Conservation (phyloP, 2,888 invertebrate species). For the Catocala fraxini region DNA sequence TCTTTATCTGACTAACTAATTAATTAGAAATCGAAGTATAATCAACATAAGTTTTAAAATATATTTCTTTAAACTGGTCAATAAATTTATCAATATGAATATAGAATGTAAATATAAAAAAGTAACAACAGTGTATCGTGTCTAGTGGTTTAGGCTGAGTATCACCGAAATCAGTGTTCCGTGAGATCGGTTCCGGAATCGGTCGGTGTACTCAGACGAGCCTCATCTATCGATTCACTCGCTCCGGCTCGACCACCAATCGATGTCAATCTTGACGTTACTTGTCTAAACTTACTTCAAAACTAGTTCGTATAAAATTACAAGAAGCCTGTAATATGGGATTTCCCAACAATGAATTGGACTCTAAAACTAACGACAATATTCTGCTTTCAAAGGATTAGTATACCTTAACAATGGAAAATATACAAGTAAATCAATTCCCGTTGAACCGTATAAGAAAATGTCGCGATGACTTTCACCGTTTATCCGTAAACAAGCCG, state of each 20-base stretch:
- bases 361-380: too few species aligned
- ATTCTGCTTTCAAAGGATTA: not conserved
- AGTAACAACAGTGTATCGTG: slow-evolving; percentile 23
- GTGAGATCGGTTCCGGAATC: slow-evolving; percentile 62
- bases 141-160: slow-evolving; percentile 46
- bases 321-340: too few species aligned
- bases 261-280: slow-evolving; percentile 10
- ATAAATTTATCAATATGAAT: not conserved
- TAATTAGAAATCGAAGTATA: too few species aligned
- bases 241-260: slow-evolving; percentile 24
- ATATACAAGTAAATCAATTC: not conserved
- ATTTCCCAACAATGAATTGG: too few species aligned
- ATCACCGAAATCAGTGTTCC: slow-evolving; percentile 69
- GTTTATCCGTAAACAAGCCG: slow-evolving; percentile 14
- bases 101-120: not conserved
- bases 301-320: too few species aligned
- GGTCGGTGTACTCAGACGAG: slow-evolving; percentile 48
- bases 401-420: not conserved
- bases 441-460: too few species aligned
- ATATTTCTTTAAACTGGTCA: too few species aligned
- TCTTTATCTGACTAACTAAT: too few species aligned
- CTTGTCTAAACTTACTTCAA: slow-evolving; percentile 5
- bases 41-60: too few species aligned
- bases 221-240: slow-evolving; percentile 48
- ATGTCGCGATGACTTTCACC: slow-evolving; percentile 23